A percentile compares a stretch with the other conserved stretches of the same genome.
phyloP scores from a whole-genome alignment of 2,113 vertebrate genomes.

The Dicrurus megarhynchus region DNA sequence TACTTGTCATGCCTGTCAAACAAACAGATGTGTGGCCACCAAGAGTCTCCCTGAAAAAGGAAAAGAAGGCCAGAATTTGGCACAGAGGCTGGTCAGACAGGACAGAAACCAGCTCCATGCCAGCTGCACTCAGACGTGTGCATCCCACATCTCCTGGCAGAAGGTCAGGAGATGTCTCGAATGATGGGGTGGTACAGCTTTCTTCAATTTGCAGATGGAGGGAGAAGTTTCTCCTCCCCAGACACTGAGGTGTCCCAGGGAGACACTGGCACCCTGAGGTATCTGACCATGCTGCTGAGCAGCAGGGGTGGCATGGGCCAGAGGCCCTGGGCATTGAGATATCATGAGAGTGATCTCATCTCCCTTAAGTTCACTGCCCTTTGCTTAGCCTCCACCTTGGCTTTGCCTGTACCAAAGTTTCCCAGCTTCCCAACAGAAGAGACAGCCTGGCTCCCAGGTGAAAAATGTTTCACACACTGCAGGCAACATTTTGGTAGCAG shows the following conservation, averaged over 20 bases:
- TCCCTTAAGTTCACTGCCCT: background rate
- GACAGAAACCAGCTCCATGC: background rate
- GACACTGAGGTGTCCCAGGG: background rate
- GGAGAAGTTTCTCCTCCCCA: background rate
- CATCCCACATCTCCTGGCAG: background rate
- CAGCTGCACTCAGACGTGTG: background rate
- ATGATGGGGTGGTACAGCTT: background rate
- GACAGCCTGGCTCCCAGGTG: background rate
- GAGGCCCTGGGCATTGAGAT: background rate
- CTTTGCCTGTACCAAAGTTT: background rate
- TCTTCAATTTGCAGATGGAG: background rate
- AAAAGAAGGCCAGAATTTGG: background rate
- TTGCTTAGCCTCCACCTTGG: background rate
- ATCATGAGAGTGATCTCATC: background rate
- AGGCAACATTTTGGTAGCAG: background rate
- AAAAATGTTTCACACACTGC: background rate
- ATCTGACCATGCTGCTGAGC: background rate
- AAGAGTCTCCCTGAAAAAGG: background rate
- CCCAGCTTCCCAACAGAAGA: background rate
- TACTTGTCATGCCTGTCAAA: background rate
- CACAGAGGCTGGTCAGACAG: rapidly evolving
- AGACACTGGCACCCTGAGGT: background rate
- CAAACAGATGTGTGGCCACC: background rate
- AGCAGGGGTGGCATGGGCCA: background rate
- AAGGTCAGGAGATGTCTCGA: background rate